phyloP scores from a whole-genome alignment of 2,888 invertebrate genomes.

The Alsophila aescularia region DNA sequence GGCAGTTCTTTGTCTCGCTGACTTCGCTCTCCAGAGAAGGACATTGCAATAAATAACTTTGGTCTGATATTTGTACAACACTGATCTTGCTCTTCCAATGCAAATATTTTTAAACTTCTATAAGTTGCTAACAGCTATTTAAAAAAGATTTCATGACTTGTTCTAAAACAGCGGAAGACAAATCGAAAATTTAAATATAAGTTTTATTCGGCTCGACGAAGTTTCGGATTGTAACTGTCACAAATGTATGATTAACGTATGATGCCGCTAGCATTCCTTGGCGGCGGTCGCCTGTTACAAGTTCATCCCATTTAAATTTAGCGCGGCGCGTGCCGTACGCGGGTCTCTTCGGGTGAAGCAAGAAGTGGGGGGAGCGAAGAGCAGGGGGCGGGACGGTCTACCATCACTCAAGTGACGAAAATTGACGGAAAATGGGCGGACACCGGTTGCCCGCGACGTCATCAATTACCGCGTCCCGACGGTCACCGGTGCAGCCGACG shows the following conservation, averaged over 20 bases:
- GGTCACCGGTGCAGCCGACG: slow-evolving; percentile 71
- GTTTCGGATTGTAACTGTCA: slow-evolving; percentile 76
- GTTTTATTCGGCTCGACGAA: slow-evolving; percentile 63
- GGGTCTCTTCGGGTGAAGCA: slow-evolving; percentile 50
- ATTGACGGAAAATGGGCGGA: slow-evolving; percentile 85
- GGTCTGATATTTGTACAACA: slow-evolving; percentile 1
- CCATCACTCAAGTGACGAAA: slow-evolving; percentile 85
- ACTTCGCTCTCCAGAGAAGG: slow-evolving; percentile 55
- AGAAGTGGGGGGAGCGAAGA: slow-evolving; percentile 44
- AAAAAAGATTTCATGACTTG: neutral
- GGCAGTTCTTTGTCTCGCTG: slow-evolving; percentile 75
- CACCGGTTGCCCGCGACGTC: slow-evolving; percentile 82
- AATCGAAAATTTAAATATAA: slow-evolving; percentile 40
- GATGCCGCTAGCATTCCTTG: slow-evolving; percentile 72
- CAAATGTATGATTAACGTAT: slow-evolving; percentile 81
- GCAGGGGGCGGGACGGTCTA: slow-evolving; percentile 74
- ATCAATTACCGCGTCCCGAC: slow-evolving; percentile 82
- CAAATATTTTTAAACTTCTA: neutral
- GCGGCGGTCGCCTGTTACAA: slow-evolving; percentile 77
- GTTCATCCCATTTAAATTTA: slow-evolving; percentile 84
- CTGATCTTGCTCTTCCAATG: neutral
- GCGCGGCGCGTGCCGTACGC: slow-evolving; percentile 79
- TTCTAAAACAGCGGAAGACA: slow-evolving; percentile 36
- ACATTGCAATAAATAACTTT: slow-evolving; percentile 27
- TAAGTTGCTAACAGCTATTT: neutral